Percentiles rank a stretch among this genome's conserved stretches.
These are phyloP conservation scores for Tetrao urogallus DNA, from an alignment of 2,113 vertebrate genomes.

Conservation along the genomic window DNA sequence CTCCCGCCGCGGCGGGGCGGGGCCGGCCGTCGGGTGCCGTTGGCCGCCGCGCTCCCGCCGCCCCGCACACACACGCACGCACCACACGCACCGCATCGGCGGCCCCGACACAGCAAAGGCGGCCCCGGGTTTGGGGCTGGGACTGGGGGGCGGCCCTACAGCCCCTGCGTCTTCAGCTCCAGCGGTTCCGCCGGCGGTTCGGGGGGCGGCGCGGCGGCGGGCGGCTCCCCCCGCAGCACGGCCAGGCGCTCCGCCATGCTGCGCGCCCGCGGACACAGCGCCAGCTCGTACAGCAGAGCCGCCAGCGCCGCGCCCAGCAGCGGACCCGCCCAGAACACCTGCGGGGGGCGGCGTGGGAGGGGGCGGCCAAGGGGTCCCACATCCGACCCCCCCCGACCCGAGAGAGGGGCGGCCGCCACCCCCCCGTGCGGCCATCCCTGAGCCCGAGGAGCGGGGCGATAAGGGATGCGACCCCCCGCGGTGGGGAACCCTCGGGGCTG, in stretches of 20 bases:
- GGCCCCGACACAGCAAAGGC: neutral
- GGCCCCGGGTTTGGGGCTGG: too few species aligned
- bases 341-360: conserved; percentile 11
- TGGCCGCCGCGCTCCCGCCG: neutral
- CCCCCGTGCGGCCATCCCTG: too few species aligned
- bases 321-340: conserved; percentile 95
- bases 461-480: too few species aligned
- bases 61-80: neutral
- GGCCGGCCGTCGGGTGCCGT: neutral
- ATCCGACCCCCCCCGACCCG: too few species aligned
- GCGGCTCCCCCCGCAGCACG: conserved; percentile 86
- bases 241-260: conserved; percentile 90
- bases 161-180: conserved; percentile 91
- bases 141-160: conserved; percentile 70
- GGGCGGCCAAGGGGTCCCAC: neutral
- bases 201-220: conserved; percentile 79
- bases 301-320: conserved; percentile 89
- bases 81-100: neutral
- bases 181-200: conserved; percentile 86
- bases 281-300: conserved; percentile 90
- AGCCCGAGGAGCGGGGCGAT: too few species aligned
- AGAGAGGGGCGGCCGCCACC: too few species aligned
- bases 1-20: neutral
- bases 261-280: conserved; percentile 90
- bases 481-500: too few species aligned